Evolutionary conservation across 1,140 invertebrate genomes (phyloP).

Genomic region (Brachystomella parvula): DNA sequence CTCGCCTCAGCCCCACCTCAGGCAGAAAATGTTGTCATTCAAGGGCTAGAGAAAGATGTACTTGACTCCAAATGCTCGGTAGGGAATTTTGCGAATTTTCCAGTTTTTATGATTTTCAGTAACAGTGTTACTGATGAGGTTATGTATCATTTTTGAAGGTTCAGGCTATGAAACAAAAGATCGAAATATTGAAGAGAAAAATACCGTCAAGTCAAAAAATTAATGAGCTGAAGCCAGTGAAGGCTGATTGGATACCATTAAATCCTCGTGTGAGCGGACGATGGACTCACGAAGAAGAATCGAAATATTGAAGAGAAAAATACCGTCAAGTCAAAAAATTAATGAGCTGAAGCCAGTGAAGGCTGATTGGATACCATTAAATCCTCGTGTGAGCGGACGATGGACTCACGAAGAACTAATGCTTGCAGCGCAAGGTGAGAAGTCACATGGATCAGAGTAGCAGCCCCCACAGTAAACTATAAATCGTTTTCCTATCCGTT

Average conservation of each 20-base stretch:
- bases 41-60: constrained; percentile 85
- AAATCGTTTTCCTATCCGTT: too few species aligned
- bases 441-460: too few species aligned
- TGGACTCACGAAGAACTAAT: constrained; percentile 90
- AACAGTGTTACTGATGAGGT: too few species aligned
- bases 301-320: constrained; percentile 68
- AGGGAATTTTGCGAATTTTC: too few species aligned
- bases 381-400: constrained; percentile 65
- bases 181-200: constrained; percentile 73
- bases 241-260: constrained; percentile 47
- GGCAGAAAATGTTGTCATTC: constrained; percentile 73
- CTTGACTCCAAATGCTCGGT: constrained; percentile 89
- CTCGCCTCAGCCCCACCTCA: constrained; percentile 63
- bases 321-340: constrained; percentile 55
- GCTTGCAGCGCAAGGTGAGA: constrained; percentile 72
- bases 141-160: constrained; percentile 66
- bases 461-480: too few species aligned
- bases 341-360: constrained; percentile 58
- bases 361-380: constrained; percentile 48
- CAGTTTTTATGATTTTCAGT: too few species aligned
- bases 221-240: constrained; percentile 58
- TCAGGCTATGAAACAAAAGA: constrained; percentile 86
- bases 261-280: constrained; percentile 67
- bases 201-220: constrained; percentile 55
- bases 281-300: constrained; percentile 87